Evolutionary conservation across 2,113 vertebrate species (phyloP), one percentile per base, ranked within the genome.

Genomic region (Strix uralensis): DNA sequence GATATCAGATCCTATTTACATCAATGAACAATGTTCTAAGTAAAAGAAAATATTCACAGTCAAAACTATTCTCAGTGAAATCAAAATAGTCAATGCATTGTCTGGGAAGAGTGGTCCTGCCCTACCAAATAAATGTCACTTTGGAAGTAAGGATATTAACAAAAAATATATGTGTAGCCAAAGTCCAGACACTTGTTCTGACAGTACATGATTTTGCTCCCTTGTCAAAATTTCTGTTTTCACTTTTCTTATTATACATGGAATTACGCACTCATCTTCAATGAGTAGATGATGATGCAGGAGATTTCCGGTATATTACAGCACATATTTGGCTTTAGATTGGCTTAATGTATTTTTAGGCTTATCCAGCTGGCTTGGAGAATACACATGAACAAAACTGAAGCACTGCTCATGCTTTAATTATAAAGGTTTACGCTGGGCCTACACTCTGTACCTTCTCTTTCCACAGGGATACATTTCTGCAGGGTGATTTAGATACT

Each of bases 161-260:
- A 86, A 91, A 92, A 94, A 80, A 90, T 92, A 34, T 54, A 85
- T 66, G 73, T 70, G 74, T 80, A 91, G 86, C 51, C 79, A 88
- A 95, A 92, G 84, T 92, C 90, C 74, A 92, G 90, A 90, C 54
- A 38, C 49, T 92, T 88, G 52, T 92, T 95, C 93, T 94, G 90
- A 91, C 75, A 94, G 62, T 51, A 55, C 25, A 51, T 1, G 9
- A 71, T 85, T 93, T 86, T 95, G 17, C 46, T 83, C 44, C 61
- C 55, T 80, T 90, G 88, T 83, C 85, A 95, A 92, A 92, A 46
- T 83, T 90, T 67, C 57, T 88, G 4, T 75, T 85, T 77, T 91
- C 71, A 67, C 54, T 85, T 88, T n/a, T 38, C 42, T 62, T 62
- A 70, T 83, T 70, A 29, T n/a, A 82, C 51, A 73, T 32, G 42